Evolutionary conservation across 2,113 vertebrate genomes (phyloP).

Genomic region (Patagioenas fasciata): DNA sequence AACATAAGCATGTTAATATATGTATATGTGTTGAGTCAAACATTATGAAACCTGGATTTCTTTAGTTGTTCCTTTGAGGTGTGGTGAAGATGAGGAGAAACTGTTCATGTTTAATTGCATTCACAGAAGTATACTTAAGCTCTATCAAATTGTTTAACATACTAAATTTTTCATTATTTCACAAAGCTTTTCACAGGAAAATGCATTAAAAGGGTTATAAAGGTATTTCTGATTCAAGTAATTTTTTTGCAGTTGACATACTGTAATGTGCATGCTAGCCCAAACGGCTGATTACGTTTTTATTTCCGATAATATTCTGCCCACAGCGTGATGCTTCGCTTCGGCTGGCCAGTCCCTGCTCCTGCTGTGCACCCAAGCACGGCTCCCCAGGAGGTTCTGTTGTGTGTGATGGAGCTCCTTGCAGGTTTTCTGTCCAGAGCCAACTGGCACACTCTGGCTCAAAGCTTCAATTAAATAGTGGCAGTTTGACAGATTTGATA

Average conservation of each 20-base stretch:
- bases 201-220: neutral
- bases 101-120: accelerated
- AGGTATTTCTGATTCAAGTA: neutral
- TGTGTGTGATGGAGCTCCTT: neutral
- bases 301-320: neutral
- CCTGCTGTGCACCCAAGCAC: neutral
- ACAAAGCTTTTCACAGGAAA: neutral
- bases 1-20: neutral
- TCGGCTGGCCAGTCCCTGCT: neutral
- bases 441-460: neutral
- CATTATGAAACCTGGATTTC: neutral
- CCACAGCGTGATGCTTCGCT: neutral
- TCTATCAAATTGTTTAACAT: neutral
- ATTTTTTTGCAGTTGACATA: neutral
- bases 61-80: neutral
- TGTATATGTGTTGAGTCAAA: neutral
- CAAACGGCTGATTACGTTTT: neutral
- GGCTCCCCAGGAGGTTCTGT: neutral
- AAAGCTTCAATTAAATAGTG: neutral
- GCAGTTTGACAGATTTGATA: neutral
- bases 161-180: neutral
- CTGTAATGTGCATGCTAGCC: neutral
- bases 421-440: neutral
- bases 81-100: neutral
- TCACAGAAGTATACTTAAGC: neutral